Conservation (phyloP, 2,888 invertebrate species). For the Apoda limacodes region DNA sequence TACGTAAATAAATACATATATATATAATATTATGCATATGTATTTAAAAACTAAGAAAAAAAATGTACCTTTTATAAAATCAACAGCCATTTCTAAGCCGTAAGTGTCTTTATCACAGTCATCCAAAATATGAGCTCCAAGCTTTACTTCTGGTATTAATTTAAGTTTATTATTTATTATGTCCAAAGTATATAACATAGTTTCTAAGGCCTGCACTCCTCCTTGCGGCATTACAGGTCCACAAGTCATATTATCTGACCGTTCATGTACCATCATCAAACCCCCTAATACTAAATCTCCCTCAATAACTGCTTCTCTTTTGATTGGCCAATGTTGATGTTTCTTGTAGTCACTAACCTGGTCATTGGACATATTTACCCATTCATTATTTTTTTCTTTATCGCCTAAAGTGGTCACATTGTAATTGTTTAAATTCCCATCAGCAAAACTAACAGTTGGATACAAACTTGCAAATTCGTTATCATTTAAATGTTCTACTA, state of each 20-base stretch:
- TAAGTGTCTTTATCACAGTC: constrained; percentile 97
- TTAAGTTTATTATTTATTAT: constrained; percentile 75
- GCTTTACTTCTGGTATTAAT: constrained; percentile 79
- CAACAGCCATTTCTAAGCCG: constrained; percentile 94
- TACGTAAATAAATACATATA: too few relatives aligned
- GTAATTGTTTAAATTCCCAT: too few relatives aligned
- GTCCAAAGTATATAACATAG: constrained; percentile 92
- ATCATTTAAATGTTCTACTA: too few relatives aligned
- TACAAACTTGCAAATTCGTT: too few relatives aligned
- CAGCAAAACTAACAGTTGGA: too few relatives aligned
- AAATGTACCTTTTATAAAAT: constrained; percentile 98
- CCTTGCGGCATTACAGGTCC: constrained; percentile 96
- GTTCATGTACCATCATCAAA: constrained; percentile 92
- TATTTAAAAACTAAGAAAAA: too few relatives aligned
- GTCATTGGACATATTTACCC: constrained; percentile 50
- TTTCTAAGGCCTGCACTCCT: constrained; percentile 88
- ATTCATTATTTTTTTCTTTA: constrained; percentile 45
- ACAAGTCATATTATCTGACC: constrained; percentile 88
- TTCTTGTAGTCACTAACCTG: constrained; percentile 51
- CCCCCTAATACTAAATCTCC: constrained; percentile 92
- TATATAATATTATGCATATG: too few relatives aligned
- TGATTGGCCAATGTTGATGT: constrained; percentile 79
- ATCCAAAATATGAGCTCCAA: constrained; percentile 91
- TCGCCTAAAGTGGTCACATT: too few relatives aligned
- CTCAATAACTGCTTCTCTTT: constrained; percentile 87